Evolutionary conservation across 2,888 invertebrate genomes (phyloP).

Genomic region (Imbricaverruca yamaguchii): DNA sequence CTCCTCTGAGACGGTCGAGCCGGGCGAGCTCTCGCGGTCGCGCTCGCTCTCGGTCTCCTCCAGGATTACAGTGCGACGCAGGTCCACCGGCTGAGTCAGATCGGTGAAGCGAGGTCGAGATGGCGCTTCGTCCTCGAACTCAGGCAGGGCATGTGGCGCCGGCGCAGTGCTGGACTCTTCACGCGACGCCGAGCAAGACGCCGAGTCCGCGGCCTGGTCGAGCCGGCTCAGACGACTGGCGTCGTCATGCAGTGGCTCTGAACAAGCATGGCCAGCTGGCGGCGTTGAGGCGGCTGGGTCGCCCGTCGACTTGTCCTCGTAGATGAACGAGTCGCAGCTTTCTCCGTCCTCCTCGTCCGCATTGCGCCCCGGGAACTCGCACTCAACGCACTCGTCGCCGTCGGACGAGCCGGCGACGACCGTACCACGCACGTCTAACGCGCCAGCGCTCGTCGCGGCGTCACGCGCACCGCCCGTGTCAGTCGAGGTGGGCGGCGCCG

Average conservation of each 20-base stretch:
- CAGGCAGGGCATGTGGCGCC: neutral
- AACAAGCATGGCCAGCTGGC: neutral
- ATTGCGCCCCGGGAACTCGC: no score
- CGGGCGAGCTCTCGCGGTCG: conserved; percentile 1
- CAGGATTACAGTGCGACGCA: neutral
- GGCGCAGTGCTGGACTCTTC: neutral
- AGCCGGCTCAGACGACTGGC: neutral
- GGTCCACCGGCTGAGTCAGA: neutral
- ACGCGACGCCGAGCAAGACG: neutral
- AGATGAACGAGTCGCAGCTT: conserved; percentile 13
- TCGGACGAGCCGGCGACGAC: neutral
- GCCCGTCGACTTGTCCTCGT: conserved; percentile 1
- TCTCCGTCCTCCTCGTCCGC: neutral
- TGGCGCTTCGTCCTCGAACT: neutral
- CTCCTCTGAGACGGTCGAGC: neutral
- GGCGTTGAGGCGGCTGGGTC: neutral
- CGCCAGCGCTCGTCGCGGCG: no score
- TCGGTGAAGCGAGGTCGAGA: neutral
- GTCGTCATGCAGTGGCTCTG: neutral
- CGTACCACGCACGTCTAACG: no score
- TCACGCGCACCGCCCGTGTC: no score
- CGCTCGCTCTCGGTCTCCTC: conserved; percentile 19
- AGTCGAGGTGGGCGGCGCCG: no score
- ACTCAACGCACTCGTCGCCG: neutral
- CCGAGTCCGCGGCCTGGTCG: neutral